phyloP scores from a whole-genome alignment of 2,113 vertebrate genomes.

The Leiothrix lutea region DNA sequence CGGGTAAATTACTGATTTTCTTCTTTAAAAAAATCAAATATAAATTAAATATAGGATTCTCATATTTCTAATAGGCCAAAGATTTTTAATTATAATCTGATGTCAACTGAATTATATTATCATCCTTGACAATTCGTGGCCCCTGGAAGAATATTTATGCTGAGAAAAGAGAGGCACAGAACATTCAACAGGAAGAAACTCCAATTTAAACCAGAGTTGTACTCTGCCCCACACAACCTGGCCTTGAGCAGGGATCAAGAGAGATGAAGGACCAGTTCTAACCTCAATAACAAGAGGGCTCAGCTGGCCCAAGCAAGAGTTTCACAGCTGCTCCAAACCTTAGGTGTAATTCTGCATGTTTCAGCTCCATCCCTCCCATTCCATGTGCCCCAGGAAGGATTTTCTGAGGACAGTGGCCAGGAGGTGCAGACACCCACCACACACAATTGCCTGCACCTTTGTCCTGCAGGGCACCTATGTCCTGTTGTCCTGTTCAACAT shows the following conservation, averaged over 20 bases:
- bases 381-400: not conserved
- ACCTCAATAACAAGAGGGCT: not conserved
- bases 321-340: not conserved
- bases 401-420: not conserved
- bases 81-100: not conserved
- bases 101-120: not conserved
- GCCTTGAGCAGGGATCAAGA: not conserved
- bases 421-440: not conserved
- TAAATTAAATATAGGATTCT: not conserved
- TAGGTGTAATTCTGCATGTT: not conserved
- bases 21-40: not conserved
- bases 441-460: fast-evolving
- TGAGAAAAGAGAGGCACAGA: not conserved
- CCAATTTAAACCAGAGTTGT: not conserved
- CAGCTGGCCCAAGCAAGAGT: not conserved
- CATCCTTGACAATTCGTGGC: not conserved
- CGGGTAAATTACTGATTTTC: not conserved
- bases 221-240: not conserved
- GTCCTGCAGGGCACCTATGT: not conserved
- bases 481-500: too few species aligned
- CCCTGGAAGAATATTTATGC: not conserved
- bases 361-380: not conserved
- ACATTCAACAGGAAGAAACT: not conserved
- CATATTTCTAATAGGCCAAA: not conserved
- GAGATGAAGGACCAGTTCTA: not conserved